Base-by-base conservation (phyloP, 2,113 vertebrate genomes). In the Meleagris gallopavo region DNA sequence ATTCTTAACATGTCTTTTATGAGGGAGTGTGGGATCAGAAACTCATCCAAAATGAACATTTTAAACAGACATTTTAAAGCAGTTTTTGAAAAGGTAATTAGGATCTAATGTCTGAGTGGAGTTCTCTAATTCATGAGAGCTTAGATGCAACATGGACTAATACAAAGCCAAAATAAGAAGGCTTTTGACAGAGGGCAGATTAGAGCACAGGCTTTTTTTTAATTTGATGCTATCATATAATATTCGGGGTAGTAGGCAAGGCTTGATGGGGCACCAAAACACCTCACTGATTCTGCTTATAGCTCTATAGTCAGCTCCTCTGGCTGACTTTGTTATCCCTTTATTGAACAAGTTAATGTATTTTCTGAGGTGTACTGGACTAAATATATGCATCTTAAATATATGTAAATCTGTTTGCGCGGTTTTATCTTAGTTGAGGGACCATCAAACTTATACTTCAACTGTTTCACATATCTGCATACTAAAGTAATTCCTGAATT, bases 71-170 rank as follows among this genome's bases (percentile, higher is more conserved):
- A 8, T 72, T 73, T 77, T 34, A 5, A 81, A 85, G 57, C 0
- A 41, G 3, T 46, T 85, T 58, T 84, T 27, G 6, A 64, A 93
- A 95, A 58, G 0, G 0, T 29, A 29, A 18, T 54, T 36, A 64
- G 76, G 18, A 36, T 5, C 7, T 60, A 64, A 14, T 0, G 0
- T 17, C 7, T 62, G 38, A 54, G 60, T 27, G n/a, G 11, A 54
- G 8, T 78, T 93, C 38, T 34, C 38, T 32, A 74, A 55, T 84
- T 95, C 13, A 48, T 1, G 4, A 36, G 17, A 46, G 25, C 18
- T 78, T 83, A 34, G 2, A 34, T 38, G 25, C 52, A n/a, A n/a
- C 2, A 7, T 57, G 34, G 54, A 50, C 29, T 40, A 32, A 58
- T 72, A 30, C 15, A 3, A 57, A 62, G 58, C 15, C 4, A 16